Conservation (phyloP, 1,140 invertebrate species). For the Lineus longissimus region DNA sequence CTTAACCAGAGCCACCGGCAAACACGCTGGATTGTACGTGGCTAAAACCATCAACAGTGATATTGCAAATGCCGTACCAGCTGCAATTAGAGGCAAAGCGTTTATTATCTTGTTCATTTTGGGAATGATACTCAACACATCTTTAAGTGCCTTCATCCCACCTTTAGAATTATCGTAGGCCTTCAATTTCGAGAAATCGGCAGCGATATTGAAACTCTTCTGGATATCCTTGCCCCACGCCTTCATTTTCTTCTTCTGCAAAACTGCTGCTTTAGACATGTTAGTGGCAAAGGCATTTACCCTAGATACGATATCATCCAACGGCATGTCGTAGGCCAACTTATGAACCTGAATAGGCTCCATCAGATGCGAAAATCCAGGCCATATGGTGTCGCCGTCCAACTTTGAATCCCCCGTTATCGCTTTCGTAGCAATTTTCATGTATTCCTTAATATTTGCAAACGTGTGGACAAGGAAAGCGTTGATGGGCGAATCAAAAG, state of each 20-base stretch:
- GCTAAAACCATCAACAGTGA: constrained; percentile 1
- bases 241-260: constrained; percentile 8
- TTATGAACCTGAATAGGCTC: constrained; percentile 6
- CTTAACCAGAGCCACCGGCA: neutral
- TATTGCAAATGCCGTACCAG: neutral
- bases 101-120: neutral
- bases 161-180: constrained; percentile 2
- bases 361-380: neutral
- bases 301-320: constrained; percentile 6
- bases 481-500: neutral
- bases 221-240: constrained; percentile 1
- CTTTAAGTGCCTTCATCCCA: neutral
- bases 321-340: constrained; percentile 3
- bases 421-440: neutral
- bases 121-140: constrained; percentile 1
- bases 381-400: neutral
- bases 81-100: neutral
- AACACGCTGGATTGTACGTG: constrained; percentile 1
- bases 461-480: constrained; percentile 3
- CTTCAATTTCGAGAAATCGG: constrained; percentile 5
- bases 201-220: neutral
- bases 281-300: neutral
- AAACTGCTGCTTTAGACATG: constrained; percentile 2
- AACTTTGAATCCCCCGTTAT: neutral
- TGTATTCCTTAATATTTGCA: constrained; percentile 6